Evolutionary conservation across 2,113 vertebrate genomes (phyloP), one percentile per base, ranked within the genome.

Genomic region (Mustela nigripes): DNA sequence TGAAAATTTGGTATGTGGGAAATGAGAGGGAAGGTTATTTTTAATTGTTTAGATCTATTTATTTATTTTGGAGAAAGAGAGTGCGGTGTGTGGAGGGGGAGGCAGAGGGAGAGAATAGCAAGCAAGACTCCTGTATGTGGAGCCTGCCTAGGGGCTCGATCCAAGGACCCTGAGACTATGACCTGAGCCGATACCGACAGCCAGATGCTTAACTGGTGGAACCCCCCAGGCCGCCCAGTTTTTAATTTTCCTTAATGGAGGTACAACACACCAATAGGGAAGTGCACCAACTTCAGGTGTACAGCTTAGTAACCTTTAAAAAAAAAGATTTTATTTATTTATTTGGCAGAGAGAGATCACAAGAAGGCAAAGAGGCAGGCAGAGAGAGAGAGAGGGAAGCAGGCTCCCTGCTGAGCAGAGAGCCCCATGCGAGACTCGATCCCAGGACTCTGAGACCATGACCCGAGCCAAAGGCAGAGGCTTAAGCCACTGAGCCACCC

Each of bases 1-100:
- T 88, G 26, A 60, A 74, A 76, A 18, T 69, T 88, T 88, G 67
- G 60, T 36, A 94, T 87, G 45, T 15, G 11, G 16, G 18, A 78
- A 67, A 53, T 74, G 62, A 28, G 62, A 56, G 42, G 7, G 33
- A 81, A 48, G 42, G 4, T 33, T 36, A 36, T 60, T 48, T 81
- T 56, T n/a, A 45, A 36, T 2, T 5, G 36, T 60, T 48, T 62
- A 53, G 39, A 74, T 39, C 33, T 71, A 8, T 76, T 48, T 76
- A 4, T 76, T 76, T 76, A 76, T 76, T 31, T 48, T 28, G 26
- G 42, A 76, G 42, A 76, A 26, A 76, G 16, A 69, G 15, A n/a
- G 31, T 7, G 4, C 0, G 8, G 26, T 6, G 53, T 56, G 16
- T 56, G 53, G 53, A 3, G 14, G 14, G 42, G 16, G 74, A 26